Evolutionary conservation across 92 coral and sea anemone species (phyloP), one percentile per base, ranked within the genome.

Genomic region (Epizoanthus ramosus): DNA sequence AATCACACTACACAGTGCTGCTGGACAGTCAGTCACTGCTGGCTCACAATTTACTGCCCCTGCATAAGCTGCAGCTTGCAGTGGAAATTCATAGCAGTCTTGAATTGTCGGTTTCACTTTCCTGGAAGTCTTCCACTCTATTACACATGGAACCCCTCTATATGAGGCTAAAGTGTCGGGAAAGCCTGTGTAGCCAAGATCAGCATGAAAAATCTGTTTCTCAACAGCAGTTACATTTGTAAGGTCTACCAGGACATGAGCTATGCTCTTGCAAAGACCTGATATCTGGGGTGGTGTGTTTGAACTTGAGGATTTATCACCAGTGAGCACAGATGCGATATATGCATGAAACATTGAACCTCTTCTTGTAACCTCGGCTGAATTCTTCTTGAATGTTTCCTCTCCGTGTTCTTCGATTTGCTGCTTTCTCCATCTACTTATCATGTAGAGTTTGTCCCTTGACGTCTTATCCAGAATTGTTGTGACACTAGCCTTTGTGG

Each of bases 71-170:
- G 90, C 97, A 76, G 91, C 93, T 81, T 97, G 99, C 12, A 92
- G 25, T 15, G 99, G 99, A 72, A 89, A 91, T 58, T 97, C 98
- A 63, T 90, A 92, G 63, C 99, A 97, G 60, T 91, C 95, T 1
- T 69, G 77, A 4, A 97, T 69, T 18, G 90, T 57, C 13, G 91
- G 79, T 66, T 91, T 94, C 52, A 88, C 90, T 21, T 81, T 90
- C 52, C 77, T 85, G 8, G 99, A 97, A 19, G 99, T 97, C 73
- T 97, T 97, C 99, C 99, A 97, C 58, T 97, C 99, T 73, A 97
- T 90, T 14, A 97, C 84, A 81, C 98, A 94, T 10, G 98, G 97
- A 2, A 83, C 84, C 10, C 98, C 99, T 59, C 75, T 89, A 82
- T 90, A 97, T 3, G 91, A 83, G 4, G 99, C 99, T 8, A 92